Conservation (phyloP, 1,140 invertebrate genomes). For the Sarcophaga peregrina region DNA sequence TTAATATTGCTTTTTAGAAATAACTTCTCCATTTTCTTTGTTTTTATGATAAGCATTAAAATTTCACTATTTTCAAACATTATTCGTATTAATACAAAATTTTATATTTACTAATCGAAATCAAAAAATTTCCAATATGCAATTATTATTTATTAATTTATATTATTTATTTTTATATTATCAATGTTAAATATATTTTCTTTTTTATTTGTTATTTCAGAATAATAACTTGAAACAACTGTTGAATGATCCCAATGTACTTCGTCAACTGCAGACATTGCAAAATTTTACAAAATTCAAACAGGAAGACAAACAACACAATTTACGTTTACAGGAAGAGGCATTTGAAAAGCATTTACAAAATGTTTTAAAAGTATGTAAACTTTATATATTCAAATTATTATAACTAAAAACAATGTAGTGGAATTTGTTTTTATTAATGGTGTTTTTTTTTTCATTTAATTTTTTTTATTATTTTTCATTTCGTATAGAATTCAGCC, state of each 20-base stretch:
- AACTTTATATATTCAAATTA: neutral
- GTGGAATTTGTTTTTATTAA: no score
- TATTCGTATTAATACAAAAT: neutral
- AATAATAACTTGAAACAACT: constrained; percentile 66
- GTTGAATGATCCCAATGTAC: constrained; percentile 74
- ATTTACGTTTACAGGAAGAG: constrained; percentile 81
- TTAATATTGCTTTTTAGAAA: neutral
- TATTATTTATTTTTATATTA: neutral
- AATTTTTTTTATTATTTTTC: neutral
- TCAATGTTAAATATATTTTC: constrained; percentile 38
- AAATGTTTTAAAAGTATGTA: constrained; percentile 59
- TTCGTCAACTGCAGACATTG: constrained; percentile 72
- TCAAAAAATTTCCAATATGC: neutral
- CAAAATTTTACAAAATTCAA: constrained; percentile 72
- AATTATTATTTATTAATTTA: neutral
- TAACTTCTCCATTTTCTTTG: neutral
- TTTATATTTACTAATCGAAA: no score
- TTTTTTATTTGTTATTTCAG: constrained; percentile 46
- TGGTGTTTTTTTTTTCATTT: constrained; percentile 25
- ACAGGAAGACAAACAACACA: constrained; percentile 75
- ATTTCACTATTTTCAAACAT: neutral
- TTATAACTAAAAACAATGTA: neutral
- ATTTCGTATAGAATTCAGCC: constrained; percentile 49
- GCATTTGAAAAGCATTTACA: constrained; percentile 84
- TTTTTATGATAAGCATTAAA: neutral